Base-by-base conservation (phyloP, 2,113 vertebrate genomes). In the Tachysurus fulvidraco region DNA sequence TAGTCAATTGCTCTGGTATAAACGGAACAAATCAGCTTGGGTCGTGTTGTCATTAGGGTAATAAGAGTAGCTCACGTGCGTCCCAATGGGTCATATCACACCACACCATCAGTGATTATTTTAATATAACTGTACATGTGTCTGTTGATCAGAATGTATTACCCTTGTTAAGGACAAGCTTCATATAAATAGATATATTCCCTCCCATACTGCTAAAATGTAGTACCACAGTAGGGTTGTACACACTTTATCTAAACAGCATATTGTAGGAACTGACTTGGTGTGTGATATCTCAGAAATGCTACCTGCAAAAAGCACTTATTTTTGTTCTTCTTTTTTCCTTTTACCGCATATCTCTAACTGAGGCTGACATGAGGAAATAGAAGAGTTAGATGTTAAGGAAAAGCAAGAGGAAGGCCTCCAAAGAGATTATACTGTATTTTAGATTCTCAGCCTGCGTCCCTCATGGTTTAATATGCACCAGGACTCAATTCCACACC, bases 401-500 rank as follows among this genome's bases (percentile, higher is more conserved):
- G 30, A 21, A 41, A 54, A 62, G 25, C 7, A 60, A 76, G 82
- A 87, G 23, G 21, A 77, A 54, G 79, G 86, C 83, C 83, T 86
- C 80, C 73, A 74, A 85, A 91, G 87, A 85, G 83, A 88, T 91
- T 88, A 77, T 81, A 86, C 62, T 84, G 83, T 88, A 88, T 90
- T 88, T 89, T 74, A 81, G 83, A 89, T 86, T 90, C 87, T 81
- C 21, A 36, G 80, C 54, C 77, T 65, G 62, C 30, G n/a, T 87
- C 84, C 80, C 90, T 91, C 85, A 80, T 88, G 90, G 91, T 92
- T 92, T 92, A 90, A 94, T 93, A 92, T 88, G 90, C 89, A 88
- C 89, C 92, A 92, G 89, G 92, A 93, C 93, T 92, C 91, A 89
- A 92, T 93, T 93, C 92, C 91, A 91, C 93, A 94, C 93, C 90